Conservation (phyloP, 2,888 invertebrate species). For the Sarcophaga rosellei region DNA sequence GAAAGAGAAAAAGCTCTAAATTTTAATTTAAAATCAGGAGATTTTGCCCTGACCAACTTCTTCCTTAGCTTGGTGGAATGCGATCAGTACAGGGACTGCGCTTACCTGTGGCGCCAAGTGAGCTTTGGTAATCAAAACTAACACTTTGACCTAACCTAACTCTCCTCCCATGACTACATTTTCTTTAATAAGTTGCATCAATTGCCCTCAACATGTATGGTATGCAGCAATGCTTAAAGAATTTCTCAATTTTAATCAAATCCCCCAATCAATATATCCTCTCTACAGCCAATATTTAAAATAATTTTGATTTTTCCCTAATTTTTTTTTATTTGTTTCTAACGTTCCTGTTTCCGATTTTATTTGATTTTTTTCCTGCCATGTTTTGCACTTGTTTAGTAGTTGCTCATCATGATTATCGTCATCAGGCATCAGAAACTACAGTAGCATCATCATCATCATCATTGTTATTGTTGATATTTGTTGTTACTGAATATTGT, state of each 20-base stretch:
- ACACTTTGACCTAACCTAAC: too few species aligned
- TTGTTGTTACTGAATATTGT: conserved; percentile 58
- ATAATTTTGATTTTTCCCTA: conserved; percentile 48
- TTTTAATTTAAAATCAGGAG: too few species aligned
- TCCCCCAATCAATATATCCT: background rate
- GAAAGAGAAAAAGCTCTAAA: too few species aligned
- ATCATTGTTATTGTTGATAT: conserved; percentile 42
- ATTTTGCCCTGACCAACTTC: too few species aligned
- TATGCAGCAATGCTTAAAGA: conserved; percentile 67
- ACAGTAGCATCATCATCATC: conserved; percentile 17
- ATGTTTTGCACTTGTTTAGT: conserved; percentile 25
- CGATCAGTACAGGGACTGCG: too few species aligned
- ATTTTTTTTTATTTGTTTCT: conserved; percentile 36
- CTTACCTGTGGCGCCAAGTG: too few species aligned
- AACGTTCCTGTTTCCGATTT: conserved; percentile 10
- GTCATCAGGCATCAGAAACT: background rate
- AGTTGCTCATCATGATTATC: background rate
- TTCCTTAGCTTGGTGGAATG: too few species aligned
- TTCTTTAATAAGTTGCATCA: too few species aligned
- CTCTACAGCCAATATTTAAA: background rate
- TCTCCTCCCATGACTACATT: too few species aligned
- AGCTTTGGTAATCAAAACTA: too few species aligned
- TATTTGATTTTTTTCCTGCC: conserved; percentile 29
- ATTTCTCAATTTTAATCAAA: conserved; percentile 68
- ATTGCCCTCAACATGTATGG: too few species aligned